Evolutionary conservation across 1,140 invertebrate species (phyloP), one percentile per base, ranked within the genome.

Genomic region (Calephelis virginiensis): DNA sequence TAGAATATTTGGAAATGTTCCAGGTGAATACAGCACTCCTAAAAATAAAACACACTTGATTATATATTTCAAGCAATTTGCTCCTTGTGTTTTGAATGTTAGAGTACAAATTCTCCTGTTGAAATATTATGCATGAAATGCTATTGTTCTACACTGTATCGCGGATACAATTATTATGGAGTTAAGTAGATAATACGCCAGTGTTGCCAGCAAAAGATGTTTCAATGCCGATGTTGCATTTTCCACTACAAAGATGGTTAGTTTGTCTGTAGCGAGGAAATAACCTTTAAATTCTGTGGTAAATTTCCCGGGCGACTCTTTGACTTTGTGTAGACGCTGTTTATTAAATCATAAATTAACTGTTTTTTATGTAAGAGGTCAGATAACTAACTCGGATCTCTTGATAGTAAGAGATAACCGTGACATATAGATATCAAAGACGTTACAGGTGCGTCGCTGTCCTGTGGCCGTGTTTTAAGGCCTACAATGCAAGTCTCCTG

Each of bases 1-100:
- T 71, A 69, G 64, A 73, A 66, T 67, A 69, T 71, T 74, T 74
- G 69, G 72, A 74, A 66, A 53, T 66, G 69, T 71, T 74, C 72
- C 72, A 74, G 69, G 67, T 68, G 67, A 56, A 59, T 63, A 67
- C 43, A 64, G 40, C 28, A 66, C 45, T 46, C 49, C 61, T 48
- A 64, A 68, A 66, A 61, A 46, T 63, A 45, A 65, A 61, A 47
- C 46, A 49, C 47, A 69, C 43, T 45, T 17, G 37, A 14, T 11
- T 43, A 13, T 8, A 8, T n/a, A 43, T 8, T 66, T 64, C 38
- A 63, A 47, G 46, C 56, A 46, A 66, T 53, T 64, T 66, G 46
- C 10, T 8, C 17, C 28, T 43, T 64, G n/a, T 10, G 0, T 0
- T 28, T 12, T 59, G 8, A 11, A 38, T 46, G 45, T 48, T 66